phyloP scores from a whole-genome alignment of 2,113 vertebrate species.

The Silurus glanis region DNA sequence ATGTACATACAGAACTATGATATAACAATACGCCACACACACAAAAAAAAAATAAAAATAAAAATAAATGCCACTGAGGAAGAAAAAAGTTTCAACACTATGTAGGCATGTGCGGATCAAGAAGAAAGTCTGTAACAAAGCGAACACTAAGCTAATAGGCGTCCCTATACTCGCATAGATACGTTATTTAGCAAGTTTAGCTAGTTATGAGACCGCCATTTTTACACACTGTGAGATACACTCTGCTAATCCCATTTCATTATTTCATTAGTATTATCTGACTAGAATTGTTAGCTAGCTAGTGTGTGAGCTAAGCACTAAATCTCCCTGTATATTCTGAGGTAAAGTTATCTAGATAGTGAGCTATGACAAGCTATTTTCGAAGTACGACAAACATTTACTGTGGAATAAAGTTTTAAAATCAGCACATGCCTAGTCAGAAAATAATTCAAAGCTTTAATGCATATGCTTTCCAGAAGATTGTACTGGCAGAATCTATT shows the following conservation, averaged over 20 bases:
- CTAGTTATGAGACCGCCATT: not conserved
- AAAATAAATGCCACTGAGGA: slow-evolving; percentile 66
- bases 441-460: slow-evolving; percentile 54
- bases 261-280: not conserved
- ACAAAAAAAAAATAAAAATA: slow-evolving; percentile 38
- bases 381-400: not conserved
- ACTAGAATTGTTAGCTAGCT: not conserved
- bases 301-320: not conserved
- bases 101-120: not conserved
- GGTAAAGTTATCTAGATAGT: not conserved
- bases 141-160: not conserved
- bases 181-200: not conserved
- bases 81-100: not conserved
- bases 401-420: not conserved
- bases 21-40: slow-evolving; percentile 63
- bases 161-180: not conserved
- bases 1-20: slow-evolving; percentile 42
- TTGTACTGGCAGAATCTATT: too few species aligned
- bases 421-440: slow-evolving; percentile 45
- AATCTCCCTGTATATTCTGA: too few species aligned
- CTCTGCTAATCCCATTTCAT: not conserved
- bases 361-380: not conserved
- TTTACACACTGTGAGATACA: not conserved
- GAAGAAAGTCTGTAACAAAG: not conserved
- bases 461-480: slow-evolving; percentile 29